Evolutionary conservation across 2,888 invertebrate species (phyloP), one percentile per base, ranked within the genome.

Genomic region (Macaria liturata): DNA sequence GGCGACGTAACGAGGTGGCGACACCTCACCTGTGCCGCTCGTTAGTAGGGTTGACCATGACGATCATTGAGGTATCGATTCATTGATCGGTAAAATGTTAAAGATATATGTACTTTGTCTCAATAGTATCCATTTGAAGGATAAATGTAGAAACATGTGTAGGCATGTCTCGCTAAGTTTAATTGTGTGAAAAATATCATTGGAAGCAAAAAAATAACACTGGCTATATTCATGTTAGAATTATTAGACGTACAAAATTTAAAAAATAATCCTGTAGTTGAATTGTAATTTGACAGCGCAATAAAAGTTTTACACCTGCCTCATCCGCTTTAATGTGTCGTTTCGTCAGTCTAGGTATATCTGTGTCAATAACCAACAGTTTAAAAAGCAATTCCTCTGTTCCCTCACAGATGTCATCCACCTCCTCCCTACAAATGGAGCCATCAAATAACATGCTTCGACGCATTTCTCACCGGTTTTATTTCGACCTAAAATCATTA

Each of bases 1-100:
- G 88, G 86, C 75, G 74, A 61, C 72, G 78, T 86, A 87, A 89
- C 83, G 90, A 89, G 70, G 87, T 88, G 90, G 78, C 80, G 47
- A 56, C 50, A 78, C 74, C 84, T 90, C 83, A 90, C 90, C 90
- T 89, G 90, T 81, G 61, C 67, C 67, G 76, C 72, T 87, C 86
- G 84, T 86, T 88, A 88, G 81, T 75, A 81, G 77, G 57, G 77
- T 30, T 37, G 64, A 55, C 77, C 40, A 65, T 44, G 5, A 2
- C 34, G 34, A 37, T 37, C 4, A 37, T 20, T 6, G 7, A 9
- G 0, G 0, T 65, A 40, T 68, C 69, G 70, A 68, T 69, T 58
- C 34, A 7, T 37, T 20, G 20, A 20, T 20, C 20, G 20, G 20
- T 2, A 20, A 20, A 20, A 20, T 20, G 20, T 20, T 20, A 20